Conservation (phyloP, 2,797 vertebrate genomes). For the Lates japonicus region DNA sequence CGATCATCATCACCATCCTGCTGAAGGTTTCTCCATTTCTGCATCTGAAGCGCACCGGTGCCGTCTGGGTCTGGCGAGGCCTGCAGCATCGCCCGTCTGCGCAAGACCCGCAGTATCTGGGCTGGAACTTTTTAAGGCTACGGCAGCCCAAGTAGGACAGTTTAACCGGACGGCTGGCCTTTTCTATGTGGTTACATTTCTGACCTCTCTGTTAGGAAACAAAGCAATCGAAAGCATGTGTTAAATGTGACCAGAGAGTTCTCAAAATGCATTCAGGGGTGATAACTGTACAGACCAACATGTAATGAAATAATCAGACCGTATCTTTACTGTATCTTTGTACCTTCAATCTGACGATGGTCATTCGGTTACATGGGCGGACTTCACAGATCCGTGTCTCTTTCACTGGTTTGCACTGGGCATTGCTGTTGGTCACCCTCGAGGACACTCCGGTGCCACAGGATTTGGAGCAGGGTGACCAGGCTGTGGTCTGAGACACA, state of each 20-base stretch:
- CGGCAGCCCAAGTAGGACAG: constrained; percentile 88
- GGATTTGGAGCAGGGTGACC: constrained; percentile 93
- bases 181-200: constrained; percentile 88
- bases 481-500: constrained; percentile 89
- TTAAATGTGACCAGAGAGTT: background rate
- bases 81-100: constrained; percentile 90
- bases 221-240: constrained; percentile 6
- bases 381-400: constrained; percentile 92
- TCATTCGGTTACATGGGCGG: constrained; percentile 87
- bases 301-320: background rate
- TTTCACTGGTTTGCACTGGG: constrained; percentile 88
- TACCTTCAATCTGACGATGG: constrained; percentile 86
- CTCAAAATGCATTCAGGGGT: background rate
- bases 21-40: constrained; percentile 87
- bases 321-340: background rate
- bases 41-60: constrained; percentile 89
- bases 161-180: constrained; percentile 80
- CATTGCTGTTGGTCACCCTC: constrained; percentile 88
- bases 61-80: constrained; percentile 88
- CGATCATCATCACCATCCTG: constrained; percentile 91
- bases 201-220: constrained; percentile 87
- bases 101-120: constrained; percentile 90
- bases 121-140: constrained; percentile 89
- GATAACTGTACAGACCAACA: background rate
- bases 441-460: constrained; percentile 91